Evolutionary conservation across 2,797 vertebrate genomes (phyloP).

Genomic region (Enteromius afrohamiltoni): DNA sequence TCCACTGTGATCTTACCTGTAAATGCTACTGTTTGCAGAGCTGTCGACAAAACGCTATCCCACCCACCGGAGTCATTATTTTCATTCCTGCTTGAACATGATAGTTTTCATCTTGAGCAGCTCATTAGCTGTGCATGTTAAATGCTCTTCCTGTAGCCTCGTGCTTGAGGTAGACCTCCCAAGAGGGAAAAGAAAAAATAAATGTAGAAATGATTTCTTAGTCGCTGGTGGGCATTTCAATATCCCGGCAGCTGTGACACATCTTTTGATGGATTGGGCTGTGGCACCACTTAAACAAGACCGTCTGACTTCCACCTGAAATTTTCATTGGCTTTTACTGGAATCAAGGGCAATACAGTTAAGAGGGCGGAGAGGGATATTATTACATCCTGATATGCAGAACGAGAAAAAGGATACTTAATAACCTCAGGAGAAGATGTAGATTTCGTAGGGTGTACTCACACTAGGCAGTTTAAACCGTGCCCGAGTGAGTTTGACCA

Average conservation of each 20-base stretch:
- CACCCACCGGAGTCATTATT: slow-evolving; percentile 44
- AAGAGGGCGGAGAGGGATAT: slow-evolving; percentile 1
- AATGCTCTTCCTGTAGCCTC: slow-evolving; percentile 12
- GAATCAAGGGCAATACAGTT: slow-evolving; percentile 21
- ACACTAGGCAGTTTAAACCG: too few relatives aligned
- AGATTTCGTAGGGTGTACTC: neutral
- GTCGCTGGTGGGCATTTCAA: slow-evolving; percentile 28
- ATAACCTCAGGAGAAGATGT: neutral
- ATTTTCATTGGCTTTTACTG: slow-evolving; percentile 22
- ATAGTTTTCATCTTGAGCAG: slow-evolving; percentile 32
- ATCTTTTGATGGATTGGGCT: slow-evolving; percentile 28
- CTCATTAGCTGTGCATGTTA: slow-evolving; percentile 45
- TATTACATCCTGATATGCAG: neutral
- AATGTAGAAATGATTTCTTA: neutral
- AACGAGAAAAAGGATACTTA: neutral
- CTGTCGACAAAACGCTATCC: slow-evolving; percentile 3
- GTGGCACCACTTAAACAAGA: neutral
- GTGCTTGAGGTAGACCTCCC: neutral
- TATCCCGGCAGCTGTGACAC: neutral
- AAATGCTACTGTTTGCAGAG: slow-evolving; percentile 1
- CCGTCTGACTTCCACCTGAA: slow-evolving; percentile 16
- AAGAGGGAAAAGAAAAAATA: slow-evolving; percentile 2
- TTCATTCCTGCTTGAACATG: slow-evolving; percentile 22
- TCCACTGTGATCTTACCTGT: slow-evolving; percentile 19
- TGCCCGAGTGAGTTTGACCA: too few relatives aligned